Percentiles rank a stretch among this genome's conserved stretches.
Conservation (phyloP, 2,888 invertebrate species). For the Odontomyia ornata region DNA sequence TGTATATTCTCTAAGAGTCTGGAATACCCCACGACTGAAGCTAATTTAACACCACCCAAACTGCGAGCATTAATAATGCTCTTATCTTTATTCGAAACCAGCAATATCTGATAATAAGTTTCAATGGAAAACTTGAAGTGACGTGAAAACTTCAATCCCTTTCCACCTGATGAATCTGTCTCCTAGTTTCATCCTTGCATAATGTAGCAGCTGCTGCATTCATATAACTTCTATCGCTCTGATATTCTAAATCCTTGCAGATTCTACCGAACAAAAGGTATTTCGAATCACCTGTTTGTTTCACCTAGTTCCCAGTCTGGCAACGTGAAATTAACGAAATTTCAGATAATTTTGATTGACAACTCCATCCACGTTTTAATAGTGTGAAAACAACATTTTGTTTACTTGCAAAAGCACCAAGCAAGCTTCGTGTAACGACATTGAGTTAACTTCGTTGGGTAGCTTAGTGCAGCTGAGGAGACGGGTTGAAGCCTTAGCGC, state of each 20-base stretch:
- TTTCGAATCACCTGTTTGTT: not conserved
- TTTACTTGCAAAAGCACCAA: conserved; percentile 3
- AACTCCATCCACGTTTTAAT: conserved; percentile 8
- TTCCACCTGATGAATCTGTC: no score
- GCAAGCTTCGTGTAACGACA: not conserved
- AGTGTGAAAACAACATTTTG: conserved; percentile 33
- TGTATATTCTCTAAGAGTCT: no score
- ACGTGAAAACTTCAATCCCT: no score
- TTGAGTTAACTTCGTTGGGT: not conserved
- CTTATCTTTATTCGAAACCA: no score
- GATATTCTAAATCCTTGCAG: not conserved
- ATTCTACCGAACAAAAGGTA: not conserved
- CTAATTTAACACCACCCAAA: no score
- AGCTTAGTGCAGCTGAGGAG: not conserved
- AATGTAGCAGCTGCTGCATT: no score
- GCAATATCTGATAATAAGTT: no score
- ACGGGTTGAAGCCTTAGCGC: not conserved
- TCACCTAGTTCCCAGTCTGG: not conserved
- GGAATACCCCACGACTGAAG: no score
- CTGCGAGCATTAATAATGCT: no score
- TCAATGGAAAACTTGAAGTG: no score
- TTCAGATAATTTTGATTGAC: conserved; percentile 33
- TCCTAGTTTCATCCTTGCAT: no score
- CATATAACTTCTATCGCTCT: no score
- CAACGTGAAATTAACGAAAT: not conserved